These are phyloP conservation scores for Podiceps cristatus DNA, from an alignment of 2,113 vertebrate genomes.

Conservation along the genomic window DNA sequence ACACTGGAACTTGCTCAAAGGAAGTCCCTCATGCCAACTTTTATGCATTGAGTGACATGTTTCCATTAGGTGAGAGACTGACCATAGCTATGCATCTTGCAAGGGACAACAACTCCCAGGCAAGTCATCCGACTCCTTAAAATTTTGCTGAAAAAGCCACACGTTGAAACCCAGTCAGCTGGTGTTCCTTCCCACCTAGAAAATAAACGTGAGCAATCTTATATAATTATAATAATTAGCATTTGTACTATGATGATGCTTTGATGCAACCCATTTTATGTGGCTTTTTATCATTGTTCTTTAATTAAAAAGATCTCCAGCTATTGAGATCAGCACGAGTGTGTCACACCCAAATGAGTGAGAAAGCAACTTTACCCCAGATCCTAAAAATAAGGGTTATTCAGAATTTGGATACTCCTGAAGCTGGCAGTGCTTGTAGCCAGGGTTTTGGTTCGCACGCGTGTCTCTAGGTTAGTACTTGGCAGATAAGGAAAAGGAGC, in stretches of 20 bases:
- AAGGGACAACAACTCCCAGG: not conserved
- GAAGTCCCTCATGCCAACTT: not conserved
- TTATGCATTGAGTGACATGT: not conserved
- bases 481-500: not conserved
- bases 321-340: constrained; percentile 46
- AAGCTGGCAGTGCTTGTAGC: not conserved
- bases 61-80: not conserved
- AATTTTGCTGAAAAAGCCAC: constrained; percentile 56
- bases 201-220: constrained; percentile 67
- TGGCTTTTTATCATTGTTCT: constrained; percentile 71
- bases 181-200: constrained; percentile 44
- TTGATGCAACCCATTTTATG: constrained; percentile 60
- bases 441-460: not conserved
- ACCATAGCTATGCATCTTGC: not conserved
- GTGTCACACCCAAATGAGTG: constrained; percentile 6
- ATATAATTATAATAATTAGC: constrained; percentile 68
- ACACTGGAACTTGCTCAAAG: not conserved
- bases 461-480: not conserved
- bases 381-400: constrained; percentile 39
- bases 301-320: constrained; percentile 69
- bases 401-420: not conserved
- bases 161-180: not conserved
- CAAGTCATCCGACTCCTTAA: constrained; percentile 32
- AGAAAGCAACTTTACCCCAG: constrained; percentile 54
- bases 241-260: constrained; percentile 46